Evolutionary conservation across 2,113 vertebrate species (phyloP).

Genomic region (Pseudorhombus dupliciocellatus): DNA sequence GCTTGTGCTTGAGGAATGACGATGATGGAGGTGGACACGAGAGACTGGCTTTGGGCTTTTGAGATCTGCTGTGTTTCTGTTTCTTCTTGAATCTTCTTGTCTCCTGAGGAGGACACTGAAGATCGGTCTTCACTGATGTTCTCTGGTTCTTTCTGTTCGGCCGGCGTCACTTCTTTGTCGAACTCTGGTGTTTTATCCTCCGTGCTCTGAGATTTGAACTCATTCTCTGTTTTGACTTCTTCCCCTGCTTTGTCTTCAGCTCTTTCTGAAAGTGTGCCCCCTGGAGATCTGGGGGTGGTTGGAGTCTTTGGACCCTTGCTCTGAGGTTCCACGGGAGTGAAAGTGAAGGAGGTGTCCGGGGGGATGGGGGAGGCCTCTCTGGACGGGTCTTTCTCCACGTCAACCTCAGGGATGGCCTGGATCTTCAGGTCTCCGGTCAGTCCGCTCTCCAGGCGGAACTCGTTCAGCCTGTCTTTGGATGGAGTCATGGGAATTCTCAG

Average conservation of each 20-base stretch:
- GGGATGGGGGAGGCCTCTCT: constrained; percentile 78
- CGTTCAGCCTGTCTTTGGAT: constrained; percentile 67
- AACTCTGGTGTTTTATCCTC: constrained; percentile 3
- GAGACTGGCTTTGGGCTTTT: constrained; percentile 2
- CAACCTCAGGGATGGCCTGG: constrained; percentile 75
- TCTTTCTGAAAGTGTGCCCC: constrained; percentile 4
- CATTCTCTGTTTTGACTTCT: constrained; percentile 11
- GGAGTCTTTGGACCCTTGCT: constrained; percentile 37
- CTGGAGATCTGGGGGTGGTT: constrained; percentile 41
- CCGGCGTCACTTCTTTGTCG: constrained; percentile 9
- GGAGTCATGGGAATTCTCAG: constrained; percentile 67
- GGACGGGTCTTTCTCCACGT: constrained; percentile 76
- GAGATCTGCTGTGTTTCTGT: constrained; percentile 11
- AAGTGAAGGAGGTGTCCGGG: constrained; percentile 71
- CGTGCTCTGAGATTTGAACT: not conserved
- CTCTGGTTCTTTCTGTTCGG: constrained; percentile 12
- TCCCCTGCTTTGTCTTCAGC: not conserved
- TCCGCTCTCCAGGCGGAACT: constrained; percentile 71
- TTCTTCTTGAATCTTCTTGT: constrained; percentile 31
- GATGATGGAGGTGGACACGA: constrained; percentile 62
- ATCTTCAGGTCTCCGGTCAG: constrained; percentile 71
- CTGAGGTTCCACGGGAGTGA: constrained; percentile 46
- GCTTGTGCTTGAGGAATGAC: constrained; percentile 75
- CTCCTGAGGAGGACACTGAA: constrained; percentile 9
- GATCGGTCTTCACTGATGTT: not conserved